Base-by-base conservation (phyloP, 2,888 invertebrate genomes). In the Pimpla rufipes region DNA sequence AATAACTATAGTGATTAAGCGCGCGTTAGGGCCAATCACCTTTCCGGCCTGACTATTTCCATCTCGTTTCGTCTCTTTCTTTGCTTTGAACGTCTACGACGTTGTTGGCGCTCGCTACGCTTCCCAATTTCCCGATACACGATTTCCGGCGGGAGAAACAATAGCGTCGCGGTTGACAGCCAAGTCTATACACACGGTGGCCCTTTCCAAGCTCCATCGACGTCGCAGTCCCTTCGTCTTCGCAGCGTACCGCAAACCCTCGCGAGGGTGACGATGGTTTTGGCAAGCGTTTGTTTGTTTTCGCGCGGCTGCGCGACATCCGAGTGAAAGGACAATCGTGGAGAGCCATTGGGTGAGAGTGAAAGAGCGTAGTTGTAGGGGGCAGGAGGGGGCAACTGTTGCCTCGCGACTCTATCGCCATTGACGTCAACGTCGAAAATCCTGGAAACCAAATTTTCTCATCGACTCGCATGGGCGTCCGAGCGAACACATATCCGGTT, bases 251-350 rank as follows among this genome's bases (percentile, higher is more conserved):
- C 13, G 40, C 47, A 59, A 55, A 50, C 16, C 42, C 64, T 45
- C 50, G 40, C n/a, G n/a, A 62, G 68, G 68, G 67, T 62, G 62
- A 80, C 67, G 35, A 57, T 57, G 57, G 57, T 2, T n/a, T 62
- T 62, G 62, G 59, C 59, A 21, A 47, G 73, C 66, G 57, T 79
- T 74, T 79, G 66, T 73, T 74, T 79, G 66, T 16, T 40, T 62
- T 62, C 62, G n/a, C 40, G 40, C 47, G 74, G 62, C 1, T 40
- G 40, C 47, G 68, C 55, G 66, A 74, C 37, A 68, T 18, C 52
- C 29, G 23, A 67, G 74, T 67, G 68, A 74, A 67, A 74, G 59
- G 74, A 79, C 74, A 74, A 79, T 74, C 79, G 74, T 59, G 67
- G 62, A 74, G 21, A 23, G 50, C 50, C 57, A 57, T 40, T 29